A percentile compares a stretch with the other conserved stretches of the same genome.
phyloP scores from a whole-genome alignment of 2,113 vertebrate species.

The Macquaria ambigua region DNA sequence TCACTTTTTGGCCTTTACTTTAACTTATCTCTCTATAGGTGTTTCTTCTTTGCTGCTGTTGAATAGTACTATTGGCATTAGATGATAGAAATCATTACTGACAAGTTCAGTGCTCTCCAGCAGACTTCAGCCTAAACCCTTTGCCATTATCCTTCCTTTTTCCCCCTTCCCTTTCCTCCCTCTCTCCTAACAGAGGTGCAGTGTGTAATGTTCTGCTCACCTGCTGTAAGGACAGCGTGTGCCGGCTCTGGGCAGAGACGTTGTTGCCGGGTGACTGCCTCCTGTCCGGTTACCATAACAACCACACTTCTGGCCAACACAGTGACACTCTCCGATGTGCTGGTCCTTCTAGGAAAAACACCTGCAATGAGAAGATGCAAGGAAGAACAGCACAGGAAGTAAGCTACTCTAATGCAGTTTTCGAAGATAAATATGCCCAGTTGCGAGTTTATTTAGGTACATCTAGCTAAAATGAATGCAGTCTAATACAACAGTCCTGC shows the following conservation, averaged over 20 bases:
- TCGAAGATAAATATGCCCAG: not conserved
- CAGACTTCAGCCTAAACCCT: not conserved
- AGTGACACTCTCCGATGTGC: constrained; percentile 68
- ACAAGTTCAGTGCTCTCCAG: not conserved
- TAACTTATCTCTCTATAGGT: not conserved
- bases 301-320: constrained; percentile 73
- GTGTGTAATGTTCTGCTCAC: constrained; percentile 96
- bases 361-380: constrained; percentile 85
- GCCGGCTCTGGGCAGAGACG: constrained; percentile 97
- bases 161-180: not conserved
- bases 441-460: not conserved
- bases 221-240: constrained; percentile 98
- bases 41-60: not conserved
- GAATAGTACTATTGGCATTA: not conserved
- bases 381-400: constrained; percentile 88
- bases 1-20: not conserved
- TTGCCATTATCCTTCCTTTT: not conserved
- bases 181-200: constrained; percentile 86
- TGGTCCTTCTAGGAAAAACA: constrained; percentile 83
- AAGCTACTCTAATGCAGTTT: constrained; percentile 58
- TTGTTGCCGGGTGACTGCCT: constrained; percentile 94
- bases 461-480: not conserved
- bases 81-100: not conserved
- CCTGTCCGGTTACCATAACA: constrained; percentile 87
- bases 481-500: not conserved